These are phyloP conservation scores for Castor canadensis DNA, from an alignment of 2,113 vertebrate species.

Conservation along the genomic window DNA sequence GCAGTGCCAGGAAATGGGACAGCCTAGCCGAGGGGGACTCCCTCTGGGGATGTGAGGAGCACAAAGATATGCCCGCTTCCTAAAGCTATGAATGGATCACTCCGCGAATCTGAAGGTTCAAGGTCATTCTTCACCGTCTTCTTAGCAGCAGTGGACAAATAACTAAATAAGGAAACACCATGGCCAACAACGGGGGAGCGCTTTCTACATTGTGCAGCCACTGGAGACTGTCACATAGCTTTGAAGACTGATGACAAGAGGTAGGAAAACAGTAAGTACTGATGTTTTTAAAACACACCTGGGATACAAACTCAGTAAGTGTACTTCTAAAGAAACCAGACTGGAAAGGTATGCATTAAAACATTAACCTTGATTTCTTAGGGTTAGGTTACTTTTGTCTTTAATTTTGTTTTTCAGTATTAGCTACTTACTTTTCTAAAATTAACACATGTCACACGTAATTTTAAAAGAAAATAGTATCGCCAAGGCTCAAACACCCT, in stretches of 20 bases:
- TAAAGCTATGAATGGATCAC: background rate
- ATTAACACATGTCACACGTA: background rate
- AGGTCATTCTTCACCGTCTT: background rate
- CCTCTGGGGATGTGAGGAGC: background rate
- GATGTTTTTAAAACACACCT: background rate
- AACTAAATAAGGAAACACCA: no score
- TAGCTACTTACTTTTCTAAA: background rate
- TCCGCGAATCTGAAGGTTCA: background rate
- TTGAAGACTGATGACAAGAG: background rate
- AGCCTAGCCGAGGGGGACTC: background rate
- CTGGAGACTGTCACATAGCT: background rate
- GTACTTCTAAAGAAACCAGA: background rate
- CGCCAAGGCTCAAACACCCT: rapidly evolving
- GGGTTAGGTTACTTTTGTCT: background rate
- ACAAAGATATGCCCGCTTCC: background rate
- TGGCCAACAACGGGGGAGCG: no score
- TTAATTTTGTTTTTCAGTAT: background rate
- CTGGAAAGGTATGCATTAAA: background rate
- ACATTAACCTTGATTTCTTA: background rate
- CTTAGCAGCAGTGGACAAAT: no score
- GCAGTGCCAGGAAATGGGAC: rapidly evolving
- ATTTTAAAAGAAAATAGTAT: background rate
- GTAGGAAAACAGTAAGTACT: background rate
- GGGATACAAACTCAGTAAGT: background rate
- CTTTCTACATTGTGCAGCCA: rapidly evolving